Evolutionary conservation across 2,797 vertebrate genomes (phyloP).

Genomic region (Pseudotriccus pelzelni): DNA sequence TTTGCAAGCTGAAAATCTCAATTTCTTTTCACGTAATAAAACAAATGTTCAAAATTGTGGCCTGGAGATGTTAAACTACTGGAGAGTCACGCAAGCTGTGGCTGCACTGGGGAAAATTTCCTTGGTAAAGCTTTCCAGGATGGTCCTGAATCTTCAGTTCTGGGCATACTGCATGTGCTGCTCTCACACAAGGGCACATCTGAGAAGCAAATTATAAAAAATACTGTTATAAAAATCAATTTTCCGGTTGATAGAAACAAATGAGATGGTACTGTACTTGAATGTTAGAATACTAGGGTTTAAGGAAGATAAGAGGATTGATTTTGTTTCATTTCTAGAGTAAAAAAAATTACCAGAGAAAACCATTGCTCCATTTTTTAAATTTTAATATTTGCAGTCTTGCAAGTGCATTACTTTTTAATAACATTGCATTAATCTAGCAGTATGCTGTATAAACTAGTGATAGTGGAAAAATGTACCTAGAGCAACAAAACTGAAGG

Average conservation of each 20-base stretch:
- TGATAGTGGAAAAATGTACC: neutral
- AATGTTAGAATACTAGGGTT: neutral
- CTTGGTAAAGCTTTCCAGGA: neutral
- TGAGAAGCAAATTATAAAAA: neutral
- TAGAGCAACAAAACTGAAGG: neutral
- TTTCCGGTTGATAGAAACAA: neutral
- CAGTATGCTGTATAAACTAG: neutral
- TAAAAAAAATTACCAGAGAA: neutral
- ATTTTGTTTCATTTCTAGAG: neutral
- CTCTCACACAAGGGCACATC: too few species aligned
- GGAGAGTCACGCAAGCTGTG: neutral
- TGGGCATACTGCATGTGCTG: fast-evolving
- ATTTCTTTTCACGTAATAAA: neutral
- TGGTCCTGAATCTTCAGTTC: neutral
- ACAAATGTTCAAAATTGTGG: neutral
- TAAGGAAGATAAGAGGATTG: neutral
- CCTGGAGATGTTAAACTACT: neutral
- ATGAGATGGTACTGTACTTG: neutral
- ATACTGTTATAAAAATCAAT: neutral
- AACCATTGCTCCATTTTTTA: neutral
- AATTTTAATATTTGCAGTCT: neutral
- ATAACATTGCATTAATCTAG: neutral
- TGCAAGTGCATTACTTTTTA: neutral
- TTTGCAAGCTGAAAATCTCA: neutral
- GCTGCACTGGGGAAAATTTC: neutral